Evolutionary conservation across 1,140 invertebrate species (phyloP).

Genomic region (Mesaphorura yosii): DNA sequence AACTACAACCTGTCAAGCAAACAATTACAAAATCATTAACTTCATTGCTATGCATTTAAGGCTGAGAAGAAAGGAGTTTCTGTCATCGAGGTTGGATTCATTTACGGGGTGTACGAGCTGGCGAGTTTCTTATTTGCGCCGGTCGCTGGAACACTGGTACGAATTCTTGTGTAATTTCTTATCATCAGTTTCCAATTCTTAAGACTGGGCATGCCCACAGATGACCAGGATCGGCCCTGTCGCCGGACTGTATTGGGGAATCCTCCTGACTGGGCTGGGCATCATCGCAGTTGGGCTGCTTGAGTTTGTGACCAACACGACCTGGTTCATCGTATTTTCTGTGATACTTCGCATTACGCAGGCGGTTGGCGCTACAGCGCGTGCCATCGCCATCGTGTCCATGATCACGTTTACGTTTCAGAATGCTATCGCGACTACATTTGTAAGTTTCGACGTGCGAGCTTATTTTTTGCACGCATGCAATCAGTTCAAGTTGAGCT

Average conservation of each 20-base stretch:
- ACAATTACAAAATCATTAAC: too few species aligned
- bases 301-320: constrained; percentile 66
- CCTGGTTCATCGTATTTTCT: constrained; percentile 69
- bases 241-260: neutral
- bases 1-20: too few species aligned
- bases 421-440: constrained; percentile 67
- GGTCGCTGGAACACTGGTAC: constrained; percentile 69
- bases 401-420: constrained; percentile 76
- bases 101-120: constrained; percentile 84
- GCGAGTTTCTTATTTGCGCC: constrained; percentile 79
- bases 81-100: constrained; percentile 78
- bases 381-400: constrained; percentile 80
- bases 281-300: constrained; percentile 56
- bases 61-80: constrained; percentile 73
- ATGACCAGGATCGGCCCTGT: constrained; percentile 48
- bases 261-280: constrained; percentile 45
- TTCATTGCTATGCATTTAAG: constrained; percentile 45
- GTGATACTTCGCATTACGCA: constrained; percentile 43
- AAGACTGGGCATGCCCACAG: too few species aligned
- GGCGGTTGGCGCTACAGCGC: constrained; percentile 70
- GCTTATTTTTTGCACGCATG: constrained; percentile 66
- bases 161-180: constrained; percentile 19
- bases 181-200: neutral
- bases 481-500: constrained; percentile 67
- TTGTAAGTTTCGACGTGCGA: too few species aligned